Base-by-base conservation (phyloP, 2,888 invertebrate genomes). In the Nemotelus pantherinus region DNA sequence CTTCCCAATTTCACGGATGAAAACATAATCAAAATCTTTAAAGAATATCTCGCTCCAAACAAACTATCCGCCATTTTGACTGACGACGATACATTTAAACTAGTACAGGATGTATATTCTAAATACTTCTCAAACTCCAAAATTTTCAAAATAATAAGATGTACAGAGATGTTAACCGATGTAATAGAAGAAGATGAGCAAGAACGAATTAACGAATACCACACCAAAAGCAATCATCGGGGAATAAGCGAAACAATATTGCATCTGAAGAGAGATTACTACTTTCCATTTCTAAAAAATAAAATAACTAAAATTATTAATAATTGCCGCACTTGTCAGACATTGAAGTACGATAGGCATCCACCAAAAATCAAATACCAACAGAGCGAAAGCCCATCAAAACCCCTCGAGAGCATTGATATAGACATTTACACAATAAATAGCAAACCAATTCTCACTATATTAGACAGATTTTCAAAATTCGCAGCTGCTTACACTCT, bases 341-440 rank as follows among this genome's bases (percentile, higher is more conserved):
- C 41, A 44, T 53, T 58, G 6, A 78, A 79, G 65, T 71, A 76
- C 48, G 79, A 79, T 41, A 63, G 67, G 76, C 80, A 78, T 55
- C 79, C 68, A 68, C 80, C n/a, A 78, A 79, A 76, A 76, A 2
- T 45, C 10, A 67, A 65, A 76, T 78, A 50, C n/a, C 57, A 67
- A 60, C 65, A 39, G 3, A 47, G 75, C 0, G 77, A 79, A 68
- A 74, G 63, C 2, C 74, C 77, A 2, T 48, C 5, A 2, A 78
- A 77, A 72, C 76, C 72, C 10, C 43, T 78, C 10, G 72, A 78
- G 3, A 78, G 76, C 2, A 6, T 70, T 41, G 55, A 70, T 41
- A 53, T 55, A 3, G 70, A 70, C 3, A 2, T 70, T 43, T 78
- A 78, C 43, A 58, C 2, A 3, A 57, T 77, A 1, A 77, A 77